A percentile compares a stretch with the other conserved stretches of the same genome.
These are phyloP conservation scores for Metridium senile DNA, from an alignment of 92 coral and sea anemone genomes.

Conservation along the genomic window DNA sequence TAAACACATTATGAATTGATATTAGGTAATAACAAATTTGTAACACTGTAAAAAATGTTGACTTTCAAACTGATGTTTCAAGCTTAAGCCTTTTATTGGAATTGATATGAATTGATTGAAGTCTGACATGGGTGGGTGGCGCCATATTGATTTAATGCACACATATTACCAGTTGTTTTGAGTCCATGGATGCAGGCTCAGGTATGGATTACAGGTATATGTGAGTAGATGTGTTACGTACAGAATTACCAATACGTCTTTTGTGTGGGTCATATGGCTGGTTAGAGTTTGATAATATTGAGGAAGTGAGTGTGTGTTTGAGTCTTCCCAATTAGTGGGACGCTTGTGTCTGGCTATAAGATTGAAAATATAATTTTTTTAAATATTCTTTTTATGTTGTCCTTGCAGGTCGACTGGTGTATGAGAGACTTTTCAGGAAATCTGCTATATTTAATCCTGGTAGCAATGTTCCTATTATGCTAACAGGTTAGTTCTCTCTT, in stretches of 20 bases:
- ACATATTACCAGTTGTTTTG: too few species aligned
- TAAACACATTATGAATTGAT: too few species aligned
- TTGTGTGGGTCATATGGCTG: background rate
- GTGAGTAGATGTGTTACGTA: background rate
- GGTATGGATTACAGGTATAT: background rate
- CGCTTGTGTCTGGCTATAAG: too few species aligned
- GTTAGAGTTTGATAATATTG: background rate
- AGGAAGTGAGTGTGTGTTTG: too few species aligned
- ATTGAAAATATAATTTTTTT: background rate
- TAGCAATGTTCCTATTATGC: constrained; percentile 85
- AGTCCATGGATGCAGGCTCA: too few species aligned
- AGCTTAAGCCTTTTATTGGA: background rate
- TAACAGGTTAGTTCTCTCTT: constrained; percentile 68
- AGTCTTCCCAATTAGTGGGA: too few species aligned
- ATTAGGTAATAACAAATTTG: too few species aligned
- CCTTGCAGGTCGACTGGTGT: constrained; percentile 80
- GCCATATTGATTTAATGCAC: too few species aligned
- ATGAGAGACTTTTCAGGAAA: constrained; percentile 86
- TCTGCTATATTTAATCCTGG: constrained; percentile 85
- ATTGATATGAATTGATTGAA: too few species aligned
- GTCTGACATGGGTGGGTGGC: too few species aligned
- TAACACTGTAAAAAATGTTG: too few species aligned
- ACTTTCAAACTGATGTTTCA: too few species aligned
- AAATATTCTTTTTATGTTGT: background rate
- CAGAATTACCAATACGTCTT: background rate